Base-by-base conservation (phyloP, 2,888 invertebrate species). In the Pterobdella sp. region DNA sequence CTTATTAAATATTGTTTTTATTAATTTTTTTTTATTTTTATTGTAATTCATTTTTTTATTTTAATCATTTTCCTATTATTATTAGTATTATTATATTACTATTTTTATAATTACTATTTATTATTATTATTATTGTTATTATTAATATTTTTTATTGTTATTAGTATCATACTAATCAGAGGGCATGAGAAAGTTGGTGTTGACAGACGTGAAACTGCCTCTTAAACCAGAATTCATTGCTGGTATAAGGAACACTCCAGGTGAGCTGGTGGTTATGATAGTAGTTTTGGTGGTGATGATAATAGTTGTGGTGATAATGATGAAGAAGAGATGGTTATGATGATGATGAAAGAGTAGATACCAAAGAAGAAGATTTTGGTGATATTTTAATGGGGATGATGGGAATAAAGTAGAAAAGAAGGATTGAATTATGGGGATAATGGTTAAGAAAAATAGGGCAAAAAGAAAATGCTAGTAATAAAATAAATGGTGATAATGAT, bases 221-320 rank as follows among this genome's bases (percentile, higher is more conserved):
- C 65, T 73, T 22, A 73, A 73, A 34, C 73, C 73, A 36, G 70
- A 73, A 37, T 73, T 64, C 36, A 69, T 73, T 35, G 73, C 73
- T 31, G 64, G 68, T 49, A 63, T 70, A 14, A 63, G 70, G 10
- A 73, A 64, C 7, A 10, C 42, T 3, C 60, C 29, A 4, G 73
- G 73, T 73, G 34, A 29, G 73, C 32, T 34, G 49, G 26, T n/a
- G 32, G 35, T 1, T 68, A 4, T n/a, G 18, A n/a, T 7, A 10
- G 22, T 14, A 18, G 35, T 4, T 68, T n/a, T 18, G 29, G n/a
- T 18, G 26, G 29, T 37, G 26, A 7, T 31, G 32, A 31, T 31
- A 14, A n/a, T 37, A n/a, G 34, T 4, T n/a, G 26, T 1, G 26
- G n/a, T 22, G 68, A 37, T 42, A 29, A 3, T 3, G 34, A n/a